A percentile compares a stretch with the other conserved stretches of the same genome.
Conservation (phyloP, 2,888 invertebrate genomes). For the Minunthozetes semirufus region DNA sequence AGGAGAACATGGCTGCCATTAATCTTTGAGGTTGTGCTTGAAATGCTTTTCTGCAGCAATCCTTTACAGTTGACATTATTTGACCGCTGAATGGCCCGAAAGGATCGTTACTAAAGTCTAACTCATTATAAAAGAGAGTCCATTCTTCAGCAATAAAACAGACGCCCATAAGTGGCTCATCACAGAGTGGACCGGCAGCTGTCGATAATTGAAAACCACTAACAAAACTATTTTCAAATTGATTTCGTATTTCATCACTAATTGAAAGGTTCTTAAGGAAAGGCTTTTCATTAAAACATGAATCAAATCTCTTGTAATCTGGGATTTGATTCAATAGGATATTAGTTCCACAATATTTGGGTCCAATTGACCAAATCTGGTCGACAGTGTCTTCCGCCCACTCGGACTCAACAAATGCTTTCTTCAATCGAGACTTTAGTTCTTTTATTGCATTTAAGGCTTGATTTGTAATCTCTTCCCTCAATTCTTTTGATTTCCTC, state of each 20-base stretch:
- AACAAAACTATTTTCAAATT: conserved; percentile 62
- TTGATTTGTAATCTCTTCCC: conserved; percentile 42
- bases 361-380: conserved; percentile 85
- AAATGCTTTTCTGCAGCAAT: conserved; percentile 78
- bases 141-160: conserved; percentile 83
- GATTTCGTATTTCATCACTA: conserved; percentile 19
- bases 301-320: conserved; percentile 56
- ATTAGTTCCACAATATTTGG: conserved; percentile 80
- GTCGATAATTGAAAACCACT: conserved; percentile 81
- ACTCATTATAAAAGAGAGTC: conserved; percentile 45
- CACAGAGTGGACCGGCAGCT: conserved; percentile 85
- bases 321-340: conserved; percentile 71
- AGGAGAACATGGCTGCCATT: conserved; percentile 89
- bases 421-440: conserved; percentile 56
- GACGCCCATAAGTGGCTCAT: conserved; percentile 93
- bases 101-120: conserved; percentile 41
- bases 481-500: conserved; percentile 31
- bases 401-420: conserved; percentile 56
- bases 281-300: not conserved
- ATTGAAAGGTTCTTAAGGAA: not conserved
- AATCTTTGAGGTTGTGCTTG: conserved; percentile 80
- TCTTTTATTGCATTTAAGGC: conserved; percentile 45
- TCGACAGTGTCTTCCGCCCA: conserved; percentile 50
- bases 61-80: conserved; percentile 82
- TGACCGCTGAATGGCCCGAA: conserved; percentile 64